Conservation (phyloP, 2,888 invertebrate species). For the Ochropleura plecta region DNA sequence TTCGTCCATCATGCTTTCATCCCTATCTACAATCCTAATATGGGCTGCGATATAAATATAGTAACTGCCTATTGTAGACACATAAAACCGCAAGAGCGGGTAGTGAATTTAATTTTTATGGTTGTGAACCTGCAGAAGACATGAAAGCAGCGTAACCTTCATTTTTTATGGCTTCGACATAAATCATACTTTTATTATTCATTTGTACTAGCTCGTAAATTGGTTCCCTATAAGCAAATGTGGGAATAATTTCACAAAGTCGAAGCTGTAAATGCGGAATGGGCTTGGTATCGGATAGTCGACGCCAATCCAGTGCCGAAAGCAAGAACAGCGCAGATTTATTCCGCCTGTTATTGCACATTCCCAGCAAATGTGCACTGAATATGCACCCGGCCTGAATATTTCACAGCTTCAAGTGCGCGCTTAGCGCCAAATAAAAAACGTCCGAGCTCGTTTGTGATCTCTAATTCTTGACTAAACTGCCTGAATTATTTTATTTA, state of each 20-base stretch:
- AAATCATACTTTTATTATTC: conserved; percentile 43
- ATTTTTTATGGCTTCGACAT: conserved; percentile 35
- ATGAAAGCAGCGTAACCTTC: conserved; percentile 27
- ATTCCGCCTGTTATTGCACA: conserved; percentile 80
- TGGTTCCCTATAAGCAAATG: conserved; percentile 39
- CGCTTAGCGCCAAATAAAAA: conserved; percentile 60
- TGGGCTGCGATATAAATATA: conserved; percentile 32
- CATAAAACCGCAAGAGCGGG: conserved; percentile 46
- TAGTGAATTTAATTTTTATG: conserved; percentile 44
- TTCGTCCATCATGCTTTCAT: conserved; percentile 63
- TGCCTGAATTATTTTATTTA: conserved; percentile 30
- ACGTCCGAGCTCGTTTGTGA: conserved; percentile 44
- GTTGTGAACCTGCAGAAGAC: conserved; percentile 34
- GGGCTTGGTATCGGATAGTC: conserved; percentile 69
- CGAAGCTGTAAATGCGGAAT: conserved; percentile 63
- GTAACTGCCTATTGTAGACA: conserved; percentile 47
- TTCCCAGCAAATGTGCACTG: conserved; percentile 78
- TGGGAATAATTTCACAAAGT: conserved; percentile 62
- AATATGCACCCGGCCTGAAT: conserved; percentile 73
- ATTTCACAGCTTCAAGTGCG: conserved; percentile 71
- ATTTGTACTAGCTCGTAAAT: conserved; percentile 50
- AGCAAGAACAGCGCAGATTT: conserved; percentile 76
- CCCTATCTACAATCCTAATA: conserved; percentile 47
- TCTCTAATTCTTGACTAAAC: conserved; percentile 47
- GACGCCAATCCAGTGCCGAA: conserved; percentile 72